phyloP scores from a whole-genome alignment of 2,113 vertebrate species.

The Carassius gibelio region DNA sequence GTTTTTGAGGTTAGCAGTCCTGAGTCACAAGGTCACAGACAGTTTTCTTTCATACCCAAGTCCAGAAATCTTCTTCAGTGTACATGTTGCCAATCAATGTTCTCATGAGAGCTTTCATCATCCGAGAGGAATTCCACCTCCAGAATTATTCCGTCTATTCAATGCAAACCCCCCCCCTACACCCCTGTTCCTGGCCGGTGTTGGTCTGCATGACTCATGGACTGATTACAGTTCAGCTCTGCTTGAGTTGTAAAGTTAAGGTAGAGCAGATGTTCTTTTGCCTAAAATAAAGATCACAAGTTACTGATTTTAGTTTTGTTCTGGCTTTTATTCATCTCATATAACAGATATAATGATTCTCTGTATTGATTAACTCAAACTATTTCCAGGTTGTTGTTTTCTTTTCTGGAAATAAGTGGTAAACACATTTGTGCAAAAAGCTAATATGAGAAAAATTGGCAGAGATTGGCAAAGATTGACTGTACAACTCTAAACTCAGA shows the following conservation, averaged over 20 bases:
- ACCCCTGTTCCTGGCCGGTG: slow-evolving; percentile 1
- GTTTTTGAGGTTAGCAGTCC: not conserved
- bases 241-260: slow-evolving; percentile 28
- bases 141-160: not conserved
- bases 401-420: not conserved
- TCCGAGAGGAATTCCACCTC: slow-evolving; percentile 30
- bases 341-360: not conserved
- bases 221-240: slow-evolving; percentile 7
- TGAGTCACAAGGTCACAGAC: not conserved
- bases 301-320: not conserved
- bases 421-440: not conserved
- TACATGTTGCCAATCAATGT: slow-evolving; percentile 18
- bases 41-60: not conserved
- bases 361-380: not conserved
- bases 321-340: not conserved
- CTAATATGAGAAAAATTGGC: not conserved
- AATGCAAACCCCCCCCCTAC: not conserved
- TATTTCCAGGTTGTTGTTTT: not conserved
- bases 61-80: not conserved
- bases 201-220: not conserved
- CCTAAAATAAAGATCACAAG: not conserved
- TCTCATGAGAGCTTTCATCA: slow-evolving; percentile 29
- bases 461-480: not conserved
- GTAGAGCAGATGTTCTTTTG: slow-evolving; percentile 26
- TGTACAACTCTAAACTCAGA: not conserved